Base-by-base conservation (phyloP, 2,888 invertebrate genomes). In the Hemistola chrysoprasaria region DNA sequence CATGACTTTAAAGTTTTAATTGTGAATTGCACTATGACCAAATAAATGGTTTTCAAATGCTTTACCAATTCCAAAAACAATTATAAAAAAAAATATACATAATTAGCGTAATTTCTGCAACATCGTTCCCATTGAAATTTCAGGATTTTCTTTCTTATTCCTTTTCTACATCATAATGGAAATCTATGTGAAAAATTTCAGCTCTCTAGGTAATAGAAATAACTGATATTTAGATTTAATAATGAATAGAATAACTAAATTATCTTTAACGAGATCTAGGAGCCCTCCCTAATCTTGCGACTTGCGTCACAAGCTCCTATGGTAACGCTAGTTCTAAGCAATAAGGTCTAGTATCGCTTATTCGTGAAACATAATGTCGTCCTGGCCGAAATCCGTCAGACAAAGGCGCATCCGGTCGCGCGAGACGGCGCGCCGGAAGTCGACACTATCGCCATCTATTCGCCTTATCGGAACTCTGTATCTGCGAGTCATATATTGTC, bases 321-420 rank as follows among this genome's bases (percentile, higher is more conserved):
- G 22, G 20, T 11, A 27, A 43, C 35, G 33, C 22, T 20, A 16
- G 35, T 22, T 34, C 29, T 37, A n/a, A 8, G 33, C 20, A 40
- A 33, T 48, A 55, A 44, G 54, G 54, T 50, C 31, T 40, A 48
- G 30, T 44, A 33, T 55, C 40, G 49, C 32, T 25, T 23, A 16
- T 2, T 16, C 2, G 2, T 2, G 3, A 3, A 4, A 29, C 27
- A 34, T 45, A 43, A 47, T 40, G 39, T 30, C 35, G 33, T 44
- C 28, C 45, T 49, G 46, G 47, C 51, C 50, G 46, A 55, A 54
- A 52, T 55, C 48, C 47, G 52, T 52, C 69, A 75, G 73, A 78
- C 79, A 78, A 78, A 74, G 50, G 75, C 65, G 53, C 59, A 71
- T 78, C 79, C 78, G 75, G 65, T 59, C 50, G 60, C 53, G 59